Conservation (phyloP, 2,888 invertebrate species). For the Argyresthia goedartella region DNA sequence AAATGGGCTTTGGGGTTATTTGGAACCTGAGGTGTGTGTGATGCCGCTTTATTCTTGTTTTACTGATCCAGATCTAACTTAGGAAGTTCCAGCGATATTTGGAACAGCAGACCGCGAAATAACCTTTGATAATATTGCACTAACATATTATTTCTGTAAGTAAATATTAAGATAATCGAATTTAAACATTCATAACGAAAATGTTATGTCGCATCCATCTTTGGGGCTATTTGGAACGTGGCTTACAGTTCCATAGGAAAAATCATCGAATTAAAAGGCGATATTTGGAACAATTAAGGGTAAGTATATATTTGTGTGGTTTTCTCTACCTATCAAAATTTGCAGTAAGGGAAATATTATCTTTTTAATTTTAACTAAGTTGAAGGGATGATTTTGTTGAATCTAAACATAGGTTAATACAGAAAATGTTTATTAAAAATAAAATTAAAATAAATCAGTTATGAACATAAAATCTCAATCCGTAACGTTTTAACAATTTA, state of each 20-base stretch:
- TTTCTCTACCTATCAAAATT: too few species aligned
- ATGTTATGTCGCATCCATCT: neutral
- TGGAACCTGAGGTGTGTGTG: neutral
- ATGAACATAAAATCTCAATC: neutral
- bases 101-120: neutral
- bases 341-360: too few species aligned
- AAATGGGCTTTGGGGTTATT: neutral
- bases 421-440: too few species aligned
- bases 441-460: neutral
- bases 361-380: too few species aligned
- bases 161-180: neutral
- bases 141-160: neutral
- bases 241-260: neutral
- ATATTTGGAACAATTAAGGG: conserved; percentile 1
- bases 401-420: too few species aligned
- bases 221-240: neutral
- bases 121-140: neutral
- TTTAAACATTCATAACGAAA: neutral
- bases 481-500: neutral
- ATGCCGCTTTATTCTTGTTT: neutral
- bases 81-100: neutral
- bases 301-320: neutral
- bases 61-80: too few species aligned
- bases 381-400: too few species aligned
- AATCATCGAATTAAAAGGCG: neutral